Base-by-base conservation (phyloP, 2,113 vertebrate species). In the Melanerpes formicivorus region DNA sequence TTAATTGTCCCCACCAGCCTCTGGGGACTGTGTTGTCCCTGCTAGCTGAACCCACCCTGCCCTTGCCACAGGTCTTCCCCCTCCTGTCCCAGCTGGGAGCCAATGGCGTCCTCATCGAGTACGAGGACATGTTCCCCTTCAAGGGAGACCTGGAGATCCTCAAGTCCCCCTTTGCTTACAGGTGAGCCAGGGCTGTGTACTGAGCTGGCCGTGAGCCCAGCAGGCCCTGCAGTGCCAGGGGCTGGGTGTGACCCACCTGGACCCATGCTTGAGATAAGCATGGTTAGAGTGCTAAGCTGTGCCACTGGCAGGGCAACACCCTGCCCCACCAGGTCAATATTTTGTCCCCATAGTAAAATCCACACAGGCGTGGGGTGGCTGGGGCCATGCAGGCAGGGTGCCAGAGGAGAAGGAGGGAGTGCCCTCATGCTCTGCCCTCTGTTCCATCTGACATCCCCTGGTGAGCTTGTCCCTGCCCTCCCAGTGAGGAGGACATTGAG, bases 51-150 rank as follows among this genome's bases (percentile, higher is more conserved):
- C 71, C 66, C 15, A 14, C 56, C 16, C 32, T 86, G 60, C 76
- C 27, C 3, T 4, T n/a, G 16, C 21, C 42, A 3, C 90, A 98
- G 97, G 67, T 97, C 55, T 98, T 97, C 26, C 97, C 97, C 3
- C 93, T 98, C 32, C 94, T 98, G 78, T 91, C 97, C 60, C 93
- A 88, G 81, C 95, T 97, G 83, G 97, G 98, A 48, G 98, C 98
- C 70, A 95, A 96, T 2, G 98, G 98, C 1, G 11, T 98, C 85
- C 96, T 98, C 80, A 55, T 98, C 1, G 98, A 98, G 78, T 98
- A 98, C 12, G 98, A 98, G 88, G 98, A 98, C 84, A 98, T 98
- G 97, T 98, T 98, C 87, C 98, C 98, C 30, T 98, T 97, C 91
- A 93, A 96, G 65, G 98, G 97, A 4, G 97, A 98, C 11, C 96